Evolutionary conservation across 2,797 vertebrate species (phyloP).

Genomic region (Megaceryle alcyon): DNA sequence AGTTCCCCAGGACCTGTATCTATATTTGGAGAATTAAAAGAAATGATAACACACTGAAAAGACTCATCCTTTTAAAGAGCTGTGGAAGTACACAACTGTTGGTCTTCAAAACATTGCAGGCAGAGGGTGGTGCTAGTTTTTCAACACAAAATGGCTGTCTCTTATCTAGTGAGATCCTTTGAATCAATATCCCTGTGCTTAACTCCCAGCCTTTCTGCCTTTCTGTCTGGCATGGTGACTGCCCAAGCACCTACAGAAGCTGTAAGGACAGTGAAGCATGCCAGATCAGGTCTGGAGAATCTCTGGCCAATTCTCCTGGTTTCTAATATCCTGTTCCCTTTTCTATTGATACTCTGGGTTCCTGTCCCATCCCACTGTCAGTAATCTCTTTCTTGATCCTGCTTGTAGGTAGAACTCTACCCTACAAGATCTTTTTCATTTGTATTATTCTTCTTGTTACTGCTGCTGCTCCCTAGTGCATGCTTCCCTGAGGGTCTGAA

Average conservation of each 20-base stretch:
- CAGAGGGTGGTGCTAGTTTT: not conserved
- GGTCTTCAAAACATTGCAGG: not conserved
- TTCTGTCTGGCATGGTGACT: not conserved
- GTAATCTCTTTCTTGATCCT: conserved; percentile 4
- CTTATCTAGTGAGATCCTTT: not conserved
- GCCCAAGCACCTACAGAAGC: not conserved
- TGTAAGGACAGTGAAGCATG: not conserved
- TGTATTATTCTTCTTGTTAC: not conserved
- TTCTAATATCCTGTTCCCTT: not conserved
- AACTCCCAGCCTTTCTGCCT: not conserved
- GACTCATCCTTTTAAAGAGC: not conserved
- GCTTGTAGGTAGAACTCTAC: conserved; percentile 27
- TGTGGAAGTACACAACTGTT: not conserved
- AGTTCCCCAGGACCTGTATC: not conserved
- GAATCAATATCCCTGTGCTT: not conserved
- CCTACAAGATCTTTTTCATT: conserved; percentile 10
- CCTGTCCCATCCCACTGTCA: not conserved
- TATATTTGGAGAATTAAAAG: not conserved
- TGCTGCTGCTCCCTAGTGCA: not conserved
- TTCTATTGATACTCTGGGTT: not conserved
- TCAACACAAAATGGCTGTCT: not conserved
- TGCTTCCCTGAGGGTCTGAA: conserved; percentile 17
- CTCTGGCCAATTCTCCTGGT: not conserved
- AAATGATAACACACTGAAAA: not conserved
- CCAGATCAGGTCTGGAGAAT: not conserved